Evolutionary conservation across 2,888 invertebrate genomes (phyloP).

Genomic region (Sinohyriopsis cumingii): DNA sequence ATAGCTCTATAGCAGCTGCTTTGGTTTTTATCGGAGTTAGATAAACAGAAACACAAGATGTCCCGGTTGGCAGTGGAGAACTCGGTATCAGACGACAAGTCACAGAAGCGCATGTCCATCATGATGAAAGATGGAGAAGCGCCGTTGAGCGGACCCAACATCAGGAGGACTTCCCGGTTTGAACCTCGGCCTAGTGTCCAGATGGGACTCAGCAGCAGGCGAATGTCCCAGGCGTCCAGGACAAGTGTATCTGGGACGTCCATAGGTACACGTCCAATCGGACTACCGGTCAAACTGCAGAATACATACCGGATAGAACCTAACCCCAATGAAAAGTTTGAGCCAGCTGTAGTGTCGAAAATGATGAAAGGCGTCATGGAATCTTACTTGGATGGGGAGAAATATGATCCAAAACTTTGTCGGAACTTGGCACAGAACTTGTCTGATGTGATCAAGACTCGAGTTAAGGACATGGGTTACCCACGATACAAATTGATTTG

Average conservation of each 20-base stretch:
- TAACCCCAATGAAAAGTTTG: conserved; percentile 51
- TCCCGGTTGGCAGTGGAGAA: conserved; percentile 62
- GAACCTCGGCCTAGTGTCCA: conserved; percentile 54
- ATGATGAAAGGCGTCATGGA: conserved; percentile 53
- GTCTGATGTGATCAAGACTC: conserved; percentile 60
- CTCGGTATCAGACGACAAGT: conserved; percentile 15
- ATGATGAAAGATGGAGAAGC: conserved; percentile 15
- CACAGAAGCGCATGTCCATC: conserved; percentile 25
- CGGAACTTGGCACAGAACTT: conserved; percentile 56
- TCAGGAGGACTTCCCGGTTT: conserved; percentile 52
- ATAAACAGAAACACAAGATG: conserved; percentile 19
- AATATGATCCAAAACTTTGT: conserved; percentile 60
- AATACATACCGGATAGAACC: conserved; percentile 63
- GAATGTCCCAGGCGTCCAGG: conserved; percentile 54
- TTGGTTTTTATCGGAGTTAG: too few species aligned
- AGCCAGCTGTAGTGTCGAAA: conserved; percentile 43
- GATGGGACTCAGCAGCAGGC: conserved; percentile 43
- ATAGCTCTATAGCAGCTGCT: too few species aligned
- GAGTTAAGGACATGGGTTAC: conserved; percentile 61
- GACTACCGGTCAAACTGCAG: conserved; percentile 46
- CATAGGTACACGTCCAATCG: conserved; percentile 42
- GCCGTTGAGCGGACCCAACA: conserved; percentile 43
- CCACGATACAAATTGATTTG: conserved; percentile 63
- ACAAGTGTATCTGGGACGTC: conserved; percentile 58
- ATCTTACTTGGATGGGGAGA: conserved; percentile 60